phyloP scores from a whole-genome alignment of 2,113 vertebrate species.

The Riparia riparia region DNA sequence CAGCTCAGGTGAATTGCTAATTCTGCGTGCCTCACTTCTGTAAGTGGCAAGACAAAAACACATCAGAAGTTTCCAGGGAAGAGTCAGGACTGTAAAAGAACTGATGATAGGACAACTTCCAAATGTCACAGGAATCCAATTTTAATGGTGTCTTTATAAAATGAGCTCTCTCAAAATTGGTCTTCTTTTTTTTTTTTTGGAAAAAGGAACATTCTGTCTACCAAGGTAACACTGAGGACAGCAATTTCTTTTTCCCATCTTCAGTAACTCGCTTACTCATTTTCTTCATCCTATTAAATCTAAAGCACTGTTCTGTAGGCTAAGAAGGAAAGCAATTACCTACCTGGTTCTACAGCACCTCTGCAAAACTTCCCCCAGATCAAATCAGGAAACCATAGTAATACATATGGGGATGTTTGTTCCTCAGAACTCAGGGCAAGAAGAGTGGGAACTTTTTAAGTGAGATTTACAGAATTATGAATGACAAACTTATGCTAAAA shows the following conservation, averaged over 20 bases:
- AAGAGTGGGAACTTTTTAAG: background rate
- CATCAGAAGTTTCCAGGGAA: background rate
- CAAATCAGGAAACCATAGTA: background rate
- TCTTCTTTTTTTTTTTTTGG: background rate
- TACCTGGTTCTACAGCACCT: background rate
- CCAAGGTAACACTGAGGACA: background rate
- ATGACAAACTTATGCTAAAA: background rate
- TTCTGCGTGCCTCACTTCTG: background rate
- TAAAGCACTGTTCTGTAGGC: background rate
- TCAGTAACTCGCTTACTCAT: background rate
- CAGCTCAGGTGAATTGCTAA: background rate
- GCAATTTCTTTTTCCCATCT: background rate
- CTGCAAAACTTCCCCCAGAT: background rate
- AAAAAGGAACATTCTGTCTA: background rate
- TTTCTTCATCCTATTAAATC: background rate
- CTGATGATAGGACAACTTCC: background rate
- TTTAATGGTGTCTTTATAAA: background rate
- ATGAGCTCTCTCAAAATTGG: background rate
- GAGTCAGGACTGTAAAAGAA: background rate
- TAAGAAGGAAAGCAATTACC: background rate
- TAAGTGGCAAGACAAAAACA: background rate
- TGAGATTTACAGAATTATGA: background rate
- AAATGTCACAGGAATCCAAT: background rate
- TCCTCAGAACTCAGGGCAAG: background rate
- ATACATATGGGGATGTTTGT: rapidly evolving